Evolutionary conservation across 2,113 vertebrate species (phyloP).

Genomic region (Narcine bancroftii): DNA sequence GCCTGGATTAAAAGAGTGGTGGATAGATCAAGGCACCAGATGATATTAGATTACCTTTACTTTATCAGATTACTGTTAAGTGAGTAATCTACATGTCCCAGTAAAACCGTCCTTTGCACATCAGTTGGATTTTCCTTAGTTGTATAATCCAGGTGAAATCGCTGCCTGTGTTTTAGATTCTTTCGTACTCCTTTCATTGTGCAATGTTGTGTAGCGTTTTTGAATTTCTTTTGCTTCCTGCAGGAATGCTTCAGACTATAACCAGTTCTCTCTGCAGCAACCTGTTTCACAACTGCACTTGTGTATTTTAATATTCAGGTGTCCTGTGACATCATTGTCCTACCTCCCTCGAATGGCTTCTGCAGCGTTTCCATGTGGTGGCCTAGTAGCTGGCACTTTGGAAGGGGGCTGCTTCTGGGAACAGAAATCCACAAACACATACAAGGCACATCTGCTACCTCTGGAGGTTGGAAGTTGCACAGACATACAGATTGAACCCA

Average conservation of each 20-base stretch:
- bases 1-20: not conserved
- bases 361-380: constrained; percentile 69
- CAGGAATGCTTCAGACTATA: no score
- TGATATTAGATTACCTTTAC: not conserved
- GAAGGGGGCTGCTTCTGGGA: constrained; percentile 91
- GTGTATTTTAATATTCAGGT: constrained; percentile 53
- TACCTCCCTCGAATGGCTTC: constrained; percentile 77
- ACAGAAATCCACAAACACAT: constrained; percentile 57
- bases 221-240: no score
- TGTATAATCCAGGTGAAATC: not conserved
- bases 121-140: not conserved
- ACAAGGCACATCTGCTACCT: constrained; percentile 71
- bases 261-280: no score
- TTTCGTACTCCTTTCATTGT: no score
- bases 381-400: constrained; percentile 79
- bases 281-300: not conserved
- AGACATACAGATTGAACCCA: constrained; percentile 79
- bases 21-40: not conserved
- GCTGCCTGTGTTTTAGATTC: not conserved
- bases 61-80: not conserved
- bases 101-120: not conserved
- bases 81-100: not conserved
- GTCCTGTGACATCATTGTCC: constrained; percentile 79
- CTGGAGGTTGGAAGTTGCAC: constrained; percentile 74
- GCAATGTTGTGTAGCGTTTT: no score